Evolutionary conservation across 2,113 vertebrate genomes (phyloP).

Genomic region (Geococcyx californianus): DNA sequence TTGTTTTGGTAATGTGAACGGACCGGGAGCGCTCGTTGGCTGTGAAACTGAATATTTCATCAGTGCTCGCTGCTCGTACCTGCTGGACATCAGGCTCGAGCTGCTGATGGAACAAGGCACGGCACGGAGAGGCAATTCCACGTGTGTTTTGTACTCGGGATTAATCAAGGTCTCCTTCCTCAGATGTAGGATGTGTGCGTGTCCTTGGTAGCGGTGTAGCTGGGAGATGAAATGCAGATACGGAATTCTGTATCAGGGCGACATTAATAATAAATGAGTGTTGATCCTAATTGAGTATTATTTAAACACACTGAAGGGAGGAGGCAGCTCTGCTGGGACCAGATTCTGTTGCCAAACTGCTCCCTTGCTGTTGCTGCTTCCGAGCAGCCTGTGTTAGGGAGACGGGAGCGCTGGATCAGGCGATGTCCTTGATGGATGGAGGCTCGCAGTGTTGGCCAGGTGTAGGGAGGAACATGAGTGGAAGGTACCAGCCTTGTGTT

Average conservation of each 20-base stretch:
- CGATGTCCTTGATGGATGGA: rapidly evolving
- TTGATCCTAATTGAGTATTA: slow-evolving; percentile 68
- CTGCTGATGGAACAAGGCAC: slow-evolving; percentile 47
- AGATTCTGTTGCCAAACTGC: neutral
- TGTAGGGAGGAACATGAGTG: rapidly evolving
- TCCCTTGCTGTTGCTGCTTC: neutral
- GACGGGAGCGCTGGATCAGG: rapidly evolving
- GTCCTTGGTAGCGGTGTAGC: slow-evolving; percentile 54
- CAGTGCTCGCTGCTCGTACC: neutral
- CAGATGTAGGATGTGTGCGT: neutral
- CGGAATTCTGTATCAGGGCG: slow-evolving; percentile 45
- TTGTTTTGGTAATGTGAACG: neutral
- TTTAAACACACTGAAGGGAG: slow-evolving; percentile 57
- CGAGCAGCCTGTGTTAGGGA: neutral
- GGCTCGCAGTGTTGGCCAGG: rapidly evolving
- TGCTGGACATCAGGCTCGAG: neutral
- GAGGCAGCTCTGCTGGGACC: slow-evolving; percentile 38
- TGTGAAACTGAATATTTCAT: neutral
- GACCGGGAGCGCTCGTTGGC: neutral
- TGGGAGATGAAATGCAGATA: slow-evolving; percentile 63
- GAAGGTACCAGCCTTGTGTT: rapidly evolving
- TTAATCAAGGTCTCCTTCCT: slow-evolving; percentile 44
- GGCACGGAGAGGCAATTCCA: slow-evolving; percentile 36
- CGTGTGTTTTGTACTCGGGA: slow-evolving; percentile 25
- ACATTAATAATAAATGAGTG: slow-evolving; percentile 69